These are phyloP conservation scores for Malurus elegans DNA, from an alignment of 2,113 vertebrate genomes.

Conservation along the genomic window DNA sequence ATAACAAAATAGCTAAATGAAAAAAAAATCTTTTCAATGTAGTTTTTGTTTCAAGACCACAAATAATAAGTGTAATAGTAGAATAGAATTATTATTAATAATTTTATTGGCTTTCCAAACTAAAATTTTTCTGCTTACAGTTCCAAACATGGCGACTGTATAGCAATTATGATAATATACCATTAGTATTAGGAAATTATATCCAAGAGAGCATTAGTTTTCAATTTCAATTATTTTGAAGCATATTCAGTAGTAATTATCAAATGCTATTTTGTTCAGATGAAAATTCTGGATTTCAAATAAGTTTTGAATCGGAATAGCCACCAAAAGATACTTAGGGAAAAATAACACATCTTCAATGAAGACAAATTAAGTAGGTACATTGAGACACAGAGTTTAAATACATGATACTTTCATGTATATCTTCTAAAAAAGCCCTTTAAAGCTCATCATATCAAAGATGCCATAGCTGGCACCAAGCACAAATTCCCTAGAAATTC, in stretches of 20 bases:
- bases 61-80: not conserved
- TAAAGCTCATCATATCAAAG: not conserved
- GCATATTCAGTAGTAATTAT: not conserved
- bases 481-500: not conserved
- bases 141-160: not conserved
- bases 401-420: not conserved
- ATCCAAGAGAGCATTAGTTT: not conserved
- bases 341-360: not conserved
- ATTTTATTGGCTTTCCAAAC: not conserved
- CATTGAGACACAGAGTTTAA: not conserved
- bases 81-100: not conserved
- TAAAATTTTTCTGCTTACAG: not conserved
- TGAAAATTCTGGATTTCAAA: not conserved
- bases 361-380: not conserved
- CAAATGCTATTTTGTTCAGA: not conserved
- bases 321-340: not conserved
- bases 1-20: not conserved
- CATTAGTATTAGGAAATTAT: not conserved
- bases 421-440: not conserved
- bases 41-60: not conserved
- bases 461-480: not conserved
- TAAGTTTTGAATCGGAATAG: not conserved
- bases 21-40: not conserved
- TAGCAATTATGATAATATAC: not conserved
- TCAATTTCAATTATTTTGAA: not conserved